phyloP scores from a whole-genome alignment of 2,888 invertebrate genomes.

The Pammene fasciana region DNA sequence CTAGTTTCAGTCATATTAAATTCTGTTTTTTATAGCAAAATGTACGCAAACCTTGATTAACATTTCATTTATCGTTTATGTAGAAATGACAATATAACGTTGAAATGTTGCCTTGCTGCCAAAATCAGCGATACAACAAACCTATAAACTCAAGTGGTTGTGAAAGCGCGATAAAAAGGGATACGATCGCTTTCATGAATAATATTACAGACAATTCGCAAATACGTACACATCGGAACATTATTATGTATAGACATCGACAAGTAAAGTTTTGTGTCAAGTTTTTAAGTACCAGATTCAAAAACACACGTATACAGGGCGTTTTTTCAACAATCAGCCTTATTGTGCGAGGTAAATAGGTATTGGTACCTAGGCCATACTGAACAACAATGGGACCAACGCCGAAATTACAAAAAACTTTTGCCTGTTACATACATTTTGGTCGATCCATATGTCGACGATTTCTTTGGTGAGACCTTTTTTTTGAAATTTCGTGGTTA shows the following conservation, averaged over 20 bases:
- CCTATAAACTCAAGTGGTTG: constrained; percentile 31
- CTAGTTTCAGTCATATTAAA: background rate
- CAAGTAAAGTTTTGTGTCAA: background rate
- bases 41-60: background rate
- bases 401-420: too few relatives aligned
- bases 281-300: background rate
- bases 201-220: constrained; percentile 24
- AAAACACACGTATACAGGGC: too few relatives aligned
- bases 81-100: constrained; percentile 1
- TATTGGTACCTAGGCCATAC: too few relatives aligned
- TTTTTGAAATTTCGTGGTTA: too few relatives aligned
- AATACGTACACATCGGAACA: background rate
- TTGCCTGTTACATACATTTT: too few relatives aligned
- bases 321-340: too few relatives aligned
- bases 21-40: constrained; percentile 4
- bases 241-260: background rate
- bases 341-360: too few relatives aligned
- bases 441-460: too few relatives aligned
- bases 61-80: constrained; percentile 1
- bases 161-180: constrained; percentile 34
- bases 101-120: constrained; percentile 2
- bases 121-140: constrained; percentile 20
- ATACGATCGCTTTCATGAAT: constrained; percentile 35
- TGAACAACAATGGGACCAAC: too few relatives aligned
- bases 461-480: too few relatives aligned